These are phyloP conservation scores for Setophaga kirtlandii DNA, from an alignment of 2,113 vertebrate species.

Conservation along the genomic window DNA sequence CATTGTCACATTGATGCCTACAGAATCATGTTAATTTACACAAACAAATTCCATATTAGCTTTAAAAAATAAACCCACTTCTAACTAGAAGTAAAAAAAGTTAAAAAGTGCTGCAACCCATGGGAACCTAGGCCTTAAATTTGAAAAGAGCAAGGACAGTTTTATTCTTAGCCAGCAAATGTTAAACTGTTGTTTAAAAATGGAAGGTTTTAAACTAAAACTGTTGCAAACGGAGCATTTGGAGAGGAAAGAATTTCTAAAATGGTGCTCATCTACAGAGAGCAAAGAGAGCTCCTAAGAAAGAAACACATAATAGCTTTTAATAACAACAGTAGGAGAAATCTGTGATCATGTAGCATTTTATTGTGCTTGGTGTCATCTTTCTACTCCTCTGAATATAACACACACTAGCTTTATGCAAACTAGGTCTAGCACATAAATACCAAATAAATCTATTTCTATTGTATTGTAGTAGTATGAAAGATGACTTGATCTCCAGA, in stretches of 20 bases:
- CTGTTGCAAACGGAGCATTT: background rate
- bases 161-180: slow-evolving; percentile 37
- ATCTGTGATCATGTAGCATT: slow-evolving; percentile 40
- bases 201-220: background rate
- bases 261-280: background rate
- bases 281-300: background rate
- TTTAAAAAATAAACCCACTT: slow-evolving; percentile 45
- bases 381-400: slow-evolving; percentile 30
- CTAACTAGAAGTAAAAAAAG: background rate
- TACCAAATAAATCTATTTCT: slow-evolving; percentile 44
- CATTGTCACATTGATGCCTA: background rate
- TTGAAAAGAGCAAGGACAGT: background rate
- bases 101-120: background rate
- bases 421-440: slow-evolving; percentile 29
- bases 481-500: slow-evolving; percentile 6
- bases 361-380: slow-evolving; percentile 38
- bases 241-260: background rate
- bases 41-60: slow-evolving; percentile 18
- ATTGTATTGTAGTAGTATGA: background rate
- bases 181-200: slow-evolving; percentile 1
- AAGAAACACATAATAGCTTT: slow-evolving; percentile 4
- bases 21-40: background rate
- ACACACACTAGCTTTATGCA: slow-evolving; percentile 47
- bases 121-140: slow-evolving; percentile 24
- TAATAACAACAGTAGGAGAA: slow-evolving; percentile 21